Conservation (phyloP, 1,140 invertebrate genomes). For the Drosophila nannoptera region DNA sequence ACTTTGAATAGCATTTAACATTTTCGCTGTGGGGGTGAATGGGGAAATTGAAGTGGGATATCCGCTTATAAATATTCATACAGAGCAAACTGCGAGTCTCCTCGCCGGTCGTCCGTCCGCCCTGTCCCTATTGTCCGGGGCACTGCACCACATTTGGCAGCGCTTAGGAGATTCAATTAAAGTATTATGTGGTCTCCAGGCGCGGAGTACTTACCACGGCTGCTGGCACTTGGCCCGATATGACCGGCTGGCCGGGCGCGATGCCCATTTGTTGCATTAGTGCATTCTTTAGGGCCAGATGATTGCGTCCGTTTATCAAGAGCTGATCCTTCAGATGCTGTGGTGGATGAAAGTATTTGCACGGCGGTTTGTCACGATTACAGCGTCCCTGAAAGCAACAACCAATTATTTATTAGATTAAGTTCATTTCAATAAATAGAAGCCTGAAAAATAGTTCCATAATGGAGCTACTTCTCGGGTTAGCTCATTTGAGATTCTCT, state of each 20-base stretch:
- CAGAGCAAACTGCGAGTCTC: constrained; percentile 19
- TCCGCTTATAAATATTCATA: constrained; percentile 74
- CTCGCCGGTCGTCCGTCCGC: not conserved
- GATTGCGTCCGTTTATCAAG: constrained; percentile 99
- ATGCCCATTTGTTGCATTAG: constrained; percentile 97
- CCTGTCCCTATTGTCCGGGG: not conserved
- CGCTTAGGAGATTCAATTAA: constrained; percentile 63
- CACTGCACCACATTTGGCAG: not conserved
- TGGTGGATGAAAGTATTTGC: constrained; percentile 99
- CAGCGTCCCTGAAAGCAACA: constrained; percentile 94
- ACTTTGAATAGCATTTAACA: constrained; percentile 54
- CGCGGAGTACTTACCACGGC: constrained; percentile 87
- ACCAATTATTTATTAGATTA: not conserved
- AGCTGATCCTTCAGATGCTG: constrained; percentile 99
- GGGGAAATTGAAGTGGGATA: constrained; percentile 34
- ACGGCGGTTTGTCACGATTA: constrained; percentile 99
- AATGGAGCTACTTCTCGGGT: too few relatives aligned
- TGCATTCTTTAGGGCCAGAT: constrained; percentile 98
- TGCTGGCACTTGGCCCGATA: constrained; percentile 91
- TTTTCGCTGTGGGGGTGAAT: constrained; percentile 9
- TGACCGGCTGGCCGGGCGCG: constrained; percentile 90
- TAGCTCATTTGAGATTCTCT: not conserved
- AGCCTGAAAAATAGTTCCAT: too few relatives aligned
- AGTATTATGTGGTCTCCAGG: constrained; percentile 55
- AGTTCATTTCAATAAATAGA: not conserved